Percentiles rank a stretch among this genome's conserved stretches.
phyloP scores from a whole-genome alignment of 2,888 invertebrate species.

The Diplazon laetatorius region DNA sequence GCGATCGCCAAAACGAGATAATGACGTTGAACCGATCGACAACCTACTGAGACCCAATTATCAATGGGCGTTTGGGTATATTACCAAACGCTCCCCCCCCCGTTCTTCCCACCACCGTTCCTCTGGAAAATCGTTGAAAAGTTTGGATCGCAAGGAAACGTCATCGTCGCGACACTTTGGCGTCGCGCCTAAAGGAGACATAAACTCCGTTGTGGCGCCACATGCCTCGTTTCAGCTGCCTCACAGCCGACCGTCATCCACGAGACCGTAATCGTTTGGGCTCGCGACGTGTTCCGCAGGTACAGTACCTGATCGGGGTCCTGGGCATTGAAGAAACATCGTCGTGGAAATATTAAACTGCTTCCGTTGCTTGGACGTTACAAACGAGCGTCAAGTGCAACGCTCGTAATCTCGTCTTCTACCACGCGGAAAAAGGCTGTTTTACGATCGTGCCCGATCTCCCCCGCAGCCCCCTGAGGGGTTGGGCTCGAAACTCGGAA shows the following conservation, averaged over 20 bases:
- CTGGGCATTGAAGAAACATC: too few species aligned
- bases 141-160: slow-evolving; percentile 19
- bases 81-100: too few species aligned
- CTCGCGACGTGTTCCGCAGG: slow-evolving; percentile 15
- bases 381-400: slow-evolving; percentile 16
- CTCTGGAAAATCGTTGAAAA: slow-evolving; percentile 13
- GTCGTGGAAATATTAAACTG: slow-evolving; percentile 17
- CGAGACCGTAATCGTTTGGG: not conserved
- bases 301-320: slow-evolving; percentile 35
- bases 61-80: slow-evolving; percentile 48
- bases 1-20: slow-evolving; percentile 24
- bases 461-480: too few species aligned
- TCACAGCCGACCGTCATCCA: not conserved
- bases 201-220: slow-evolving; percentile 29
- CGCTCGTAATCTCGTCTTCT: slow-evolving; percentile 24
- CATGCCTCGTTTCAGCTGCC: slow-evolving; percentile 31
- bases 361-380: slow-evolving; percentile 28
- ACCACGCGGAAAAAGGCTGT: not conserved
- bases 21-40: slow-evolving; percentile 23
- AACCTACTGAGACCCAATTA: slow-evolving; percentile 43
- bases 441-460: slow-evolving; percentile 33
- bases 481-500: too few species aligned
- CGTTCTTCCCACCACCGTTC: slow-evolving; percentile 1
- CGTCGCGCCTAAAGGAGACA: slow-evolving; percentile 19
- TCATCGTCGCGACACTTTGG: slow-evolving; percentile 65